Base-by-base conservation (phyloP, 92 coral and sea anemone genomes). In the Porites evermanni region DNA sequence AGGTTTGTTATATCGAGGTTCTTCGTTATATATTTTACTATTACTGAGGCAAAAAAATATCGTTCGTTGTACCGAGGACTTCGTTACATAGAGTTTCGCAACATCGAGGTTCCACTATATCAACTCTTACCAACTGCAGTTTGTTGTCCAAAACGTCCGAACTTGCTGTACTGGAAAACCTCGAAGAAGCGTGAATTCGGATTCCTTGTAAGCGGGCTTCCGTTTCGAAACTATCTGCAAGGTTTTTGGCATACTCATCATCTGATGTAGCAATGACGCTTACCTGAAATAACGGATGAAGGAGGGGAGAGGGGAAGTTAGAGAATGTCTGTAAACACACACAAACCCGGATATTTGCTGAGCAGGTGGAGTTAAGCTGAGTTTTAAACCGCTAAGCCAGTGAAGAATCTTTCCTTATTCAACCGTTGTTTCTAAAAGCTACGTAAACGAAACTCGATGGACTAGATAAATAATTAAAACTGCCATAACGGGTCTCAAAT, bases 191-290 rank as follows among this genome's bases (percentile, higher is more conserved):
- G 54, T 91, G 80, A 60, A 97, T 97, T 24, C 96, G 89, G 7
- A 97, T 94, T 8, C 95, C 95, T 79, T 95, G 88, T 32, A 95
- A 70, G 18, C 92, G 87, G 2, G 96, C 94, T 80, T 91, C 95
- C 7, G 88, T 87, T 79, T 97, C 97, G 79, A 97, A 95, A 66
- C 92, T 85, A 52, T 93, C 94, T 2, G 94, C 91, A 82, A 97
- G 79, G 70, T 90, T 93, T 68, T 89, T 93, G 8, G 94, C 95
- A 75, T 94, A 91, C 16, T 11, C 12, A 18, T 75, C 96, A 52
- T 95, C 96, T 51, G 94, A 88, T 0, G 98, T 88, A 10, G 99
- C 92, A 32, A 97, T 86, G 44, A 97, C 89, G 88, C 98, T 96
- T 67, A 97, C 94, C 99, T 97, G 77, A 18, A 67, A 19, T 3